These are phyloP conservation scores for Drosophila neotestacea DNA, from an alignment of 2,888 invertebrate species.

Conservation along the genomic window DNA sequence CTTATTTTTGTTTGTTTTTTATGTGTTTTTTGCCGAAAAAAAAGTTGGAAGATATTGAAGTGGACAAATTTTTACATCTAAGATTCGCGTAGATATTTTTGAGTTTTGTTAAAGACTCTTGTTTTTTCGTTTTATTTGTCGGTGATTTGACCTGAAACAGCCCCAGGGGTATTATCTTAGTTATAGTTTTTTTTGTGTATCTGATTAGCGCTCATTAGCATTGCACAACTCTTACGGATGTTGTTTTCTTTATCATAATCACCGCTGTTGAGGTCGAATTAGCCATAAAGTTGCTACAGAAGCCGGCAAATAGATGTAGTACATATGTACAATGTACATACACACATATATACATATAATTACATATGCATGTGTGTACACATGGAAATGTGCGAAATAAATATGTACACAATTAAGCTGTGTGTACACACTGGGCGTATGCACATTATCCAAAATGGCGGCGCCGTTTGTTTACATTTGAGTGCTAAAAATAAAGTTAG, in stretches of 20 bases:
- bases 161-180: background rate
- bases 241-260: constrained; percentile 52
- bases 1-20: background rate
- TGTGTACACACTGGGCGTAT: constrained; percentile 44
- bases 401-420: constrained; percentile 18
- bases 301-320: constrained; percentile 41
- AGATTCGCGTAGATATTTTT: background rate
- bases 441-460: constrained; percentile 43
- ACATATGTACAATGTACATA: no score
- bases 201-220: constrained; percentile 53
- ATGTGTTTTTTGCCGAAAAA: background rate
- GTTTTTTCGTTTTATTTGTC: background rate
- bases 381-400: constrained; percentile 39
- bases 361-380: constrained; percentile 22
- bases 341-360: background rate
- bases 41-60: background rate
- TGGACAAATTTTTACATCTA: background rate
- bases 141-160: no score
- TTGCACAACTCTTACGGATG: constrained; percentile 37
- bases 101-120: background rate
- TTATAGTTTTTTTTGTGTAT: constrained; percentile 12
- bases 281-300: constrained; percentile 37
- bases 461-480: constrained; percentile 49
- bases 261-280: constrained; percentile 56
- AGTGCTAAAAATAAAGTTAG: constrained; percentile 51